Percentiles rank a stretch among this genome's conserved stretches.
Conservation (phyloP, 2,113 vertebrate species). For the Phyllostomus discolor region DNA sequence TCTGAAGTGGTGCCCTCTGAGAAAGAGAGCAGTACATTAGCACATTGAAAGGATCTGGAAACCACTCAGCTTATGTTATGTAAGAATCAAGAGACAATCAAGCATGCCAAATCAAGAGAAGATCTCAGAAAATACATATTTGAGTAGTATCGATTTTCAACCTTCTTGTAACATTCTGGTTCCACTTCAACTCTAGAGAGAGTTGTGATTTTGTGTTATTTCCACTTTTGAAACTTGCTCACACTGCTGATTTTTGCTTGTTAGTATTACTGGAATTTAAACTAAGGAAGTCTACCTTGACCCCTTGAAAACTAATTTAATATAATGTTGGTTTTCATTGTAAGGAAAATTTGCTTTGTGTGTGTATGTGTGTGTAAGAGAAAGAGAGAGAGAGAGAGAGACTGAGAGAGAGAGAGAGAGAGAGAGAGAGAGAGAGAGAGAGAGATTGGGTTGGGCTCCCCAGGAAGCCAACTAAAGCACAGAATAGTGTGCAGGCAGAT, state of each 20-base stretch:
- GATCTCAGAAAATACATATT: not conserved
- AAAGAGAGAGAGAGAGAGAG: too few relatives aligned
- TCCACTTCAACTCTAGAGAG: not conserved
- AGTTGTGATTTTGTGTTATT: not conserved
- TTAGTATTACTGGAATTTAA: not conserved
- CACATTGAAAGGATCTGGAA: not conserved
- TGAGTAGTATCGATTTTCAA: not conserved
- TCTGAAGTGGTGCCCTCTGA: not conserved
- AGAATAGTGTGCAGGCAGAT: not conserved
- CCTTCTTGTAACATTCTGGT: not conserved
- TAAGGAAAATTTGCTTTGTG: not conserved
- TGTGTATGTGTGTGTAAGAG: not conserved
- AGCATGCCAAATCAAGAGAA: not conserved
- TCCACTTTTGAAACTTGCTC: not conserved
- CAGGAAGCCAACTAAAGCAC: not conserved
- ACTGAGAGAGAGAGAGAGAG: not conserved
- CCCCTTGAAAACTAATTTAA: not conserved
- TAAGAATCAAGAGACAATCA: not conserved
- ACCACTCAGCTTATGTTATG: not conserved
- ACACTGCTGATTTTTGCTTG: not conserved
- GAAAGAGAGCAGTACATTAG: not conserved
- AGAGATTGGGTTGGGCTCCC: not conserved
- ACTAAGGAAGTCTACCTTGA: not conserved
- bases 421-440: not conserved
- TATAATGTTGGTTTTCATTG: not conserved